Evolutionary conservation across 2,113 vertebrate genomes (phyloP), one percentile per base, ranked within the genome.

Genomic region (Burhinus bistriatus): DNA sequence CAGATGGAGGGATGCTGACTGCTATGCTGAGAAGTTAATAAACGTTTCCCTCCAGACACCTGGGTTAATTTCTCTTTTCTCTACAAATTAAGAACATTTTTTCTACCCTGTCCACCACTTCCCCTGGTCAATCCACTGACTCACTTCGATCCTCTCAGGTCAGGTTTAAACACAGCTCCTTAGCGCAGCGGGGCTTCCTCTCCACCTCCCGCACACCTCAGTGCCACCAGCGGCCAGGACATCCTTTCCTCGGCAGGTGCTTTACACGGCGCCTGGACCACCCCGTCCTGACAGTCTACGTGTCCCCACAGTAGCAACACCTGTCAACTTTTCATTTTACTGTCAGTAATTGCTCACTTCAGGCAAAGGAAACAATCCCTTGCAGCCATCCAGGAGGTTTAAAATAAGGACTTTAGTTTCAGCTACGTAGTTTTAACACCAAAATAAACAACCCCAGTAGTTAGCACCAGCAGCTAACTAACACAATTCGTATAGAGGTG

Each of bases 231-330:
- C 10, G 18, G 30, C 66, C 77, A 49, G 6, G 7, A 4, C 42
- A 25, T 0, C 0, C 0, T 42, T 36, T 15, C 27, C 13, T 4
- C 2, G 3, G 32, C n/a, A 25, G 51, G 13, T 2, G 44, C 47
- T 44, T 69, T 12, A 30, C 57, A 29, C 1, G 1, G 23, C 1
- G 2, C 40, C 36, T 9, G 34, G 29, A 34, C 30, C 59, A 54
- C 4, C 30, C 34, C 1, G 0, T 17, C 44, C 13, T 7, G 10
- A 40, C 2, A 17, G 15, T 2, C 57, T 30, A 10, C 0, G 4
- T 42, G 78, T 25, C 65, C 64, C 80, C 66, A 23, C 29, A 17
- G 38, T 3, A 55, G 45, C 20, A 14, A 30, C 45, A 66, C 12
- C 47, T 23, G 17, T 29, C 81, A 65, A 15, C 3, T 17, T 44